Conservation (phyloP, 2,113 vertebrate genomes). For the Ellobius talpinus region DNA sequence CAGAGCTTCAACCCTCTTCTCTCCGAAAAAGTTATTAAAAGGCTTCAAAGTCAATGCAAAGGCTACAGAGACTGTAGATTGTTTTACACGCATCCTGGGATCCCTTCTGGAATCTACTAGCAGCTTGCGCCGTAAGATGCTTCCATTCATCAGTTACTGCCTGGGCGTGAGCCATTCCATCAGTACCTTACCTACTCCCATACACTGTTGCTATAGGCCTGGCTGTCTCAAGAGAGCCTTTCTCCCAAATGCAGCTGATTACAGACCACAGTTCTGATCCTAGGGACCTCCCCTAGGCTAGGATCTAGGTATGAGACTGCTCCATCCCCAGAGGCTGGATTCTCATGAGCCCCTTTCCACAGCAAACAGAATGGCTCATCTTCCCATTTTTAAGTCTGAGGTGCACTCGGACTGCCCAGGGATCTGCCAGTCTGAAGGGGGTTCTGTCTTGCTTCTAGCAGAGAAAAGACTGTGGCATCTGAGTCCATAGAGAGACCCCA, state of each 20-base stretch:
- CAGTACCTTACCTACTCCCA: no score
- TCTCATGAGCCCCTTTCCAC: neutral
- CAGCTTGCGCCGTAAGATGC: neutral
- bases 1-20: neutral
- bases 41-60: neutral
- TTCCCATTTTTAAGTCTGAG: neutral
- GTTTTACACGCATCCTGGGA: neutral
- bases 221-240: neutral
- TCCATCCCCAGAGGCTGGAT: neutral
- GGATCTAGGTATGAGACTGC: neutral
- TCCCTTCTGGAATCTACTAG: neutral
- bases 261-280: neutral
- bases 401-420: neutral
- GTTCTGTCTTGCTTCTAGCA: conserved; percentile 14
- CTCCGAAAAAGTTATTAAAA: neutral
- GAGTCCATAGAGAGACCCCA: neutral
- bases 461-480: neutral
- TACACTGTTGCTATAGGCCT: neutral
- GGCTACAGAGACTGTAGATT: no score
- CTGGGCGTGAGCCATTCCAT: neutral
- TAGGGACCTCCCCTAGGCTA: neutral
- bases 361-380: neutral
- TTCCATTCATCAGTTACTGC: neutral
- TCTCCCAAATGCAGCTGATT: neutral
- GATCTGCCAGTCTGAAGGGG: neutral